Evolutionary conservation across 2,797 vertebrate species (phyloP).

Genomic region (Cephalopachus bancanus): DNA sequence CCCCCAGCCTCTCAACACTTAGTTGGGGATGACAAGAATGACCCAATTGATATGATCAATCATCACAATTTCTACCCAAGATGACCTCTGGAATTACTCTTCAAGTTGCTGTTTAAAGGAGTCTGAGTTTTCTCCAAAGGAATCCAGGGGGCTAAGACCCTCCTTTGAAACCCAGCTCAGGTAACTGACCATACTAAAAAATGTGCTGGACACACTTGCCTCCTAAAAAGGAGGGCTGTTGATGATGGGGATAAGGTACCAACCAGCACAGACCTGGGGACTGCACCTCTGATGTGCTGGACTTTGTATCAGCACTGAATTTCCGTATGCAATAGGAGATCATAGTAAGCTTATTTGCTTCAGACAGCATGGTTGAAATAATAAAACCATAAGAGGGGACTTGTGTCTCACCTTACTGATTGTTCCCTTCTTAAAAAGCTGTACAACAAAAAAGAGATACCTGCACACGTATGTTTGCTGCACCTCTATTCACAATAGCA

Average conservation of each 20-base stretch:
- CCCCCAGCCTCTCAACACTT: neutral
- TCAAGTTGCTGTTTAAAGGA: neutral
- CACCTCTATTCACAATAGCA: no score
- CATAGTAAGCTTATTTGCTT: neutral
- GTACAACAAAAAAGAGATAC: no score
- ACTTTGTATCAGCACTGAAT: neutral
- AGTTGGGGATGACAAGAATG: neutral
- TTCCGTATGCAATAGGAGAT: neutral
- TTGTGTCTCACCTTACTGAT: neutral
- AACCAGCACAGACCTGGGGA: neutral
- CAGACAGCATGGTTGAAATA: neutral
- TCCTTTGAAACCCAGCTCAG: neutral
- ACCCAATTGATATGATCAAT: neutral
- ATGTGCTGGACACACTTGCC: rapidly evolving
- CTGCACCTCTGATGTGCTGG: neutral
- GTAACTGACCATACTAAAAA: neutral
- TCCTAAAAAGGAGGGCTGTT: neutral
- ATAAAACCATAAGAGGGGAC: neutral
- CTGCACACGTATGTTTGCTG: no score
- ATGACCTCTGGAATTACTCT: neutral
- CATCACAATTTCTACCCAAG: neutral
- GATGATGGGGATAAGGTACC: neutral
- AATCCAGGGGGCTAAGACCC: neutral
- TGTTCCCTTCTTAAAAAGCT: neutral
- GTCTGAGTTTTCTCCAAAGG: constrained; percentile 3